These are phyloP conservation scores for Drosophila bifasciata DNA, from an alignment of 1,140 invertebrate genomes.

Conservation along the genomic window DNA sequence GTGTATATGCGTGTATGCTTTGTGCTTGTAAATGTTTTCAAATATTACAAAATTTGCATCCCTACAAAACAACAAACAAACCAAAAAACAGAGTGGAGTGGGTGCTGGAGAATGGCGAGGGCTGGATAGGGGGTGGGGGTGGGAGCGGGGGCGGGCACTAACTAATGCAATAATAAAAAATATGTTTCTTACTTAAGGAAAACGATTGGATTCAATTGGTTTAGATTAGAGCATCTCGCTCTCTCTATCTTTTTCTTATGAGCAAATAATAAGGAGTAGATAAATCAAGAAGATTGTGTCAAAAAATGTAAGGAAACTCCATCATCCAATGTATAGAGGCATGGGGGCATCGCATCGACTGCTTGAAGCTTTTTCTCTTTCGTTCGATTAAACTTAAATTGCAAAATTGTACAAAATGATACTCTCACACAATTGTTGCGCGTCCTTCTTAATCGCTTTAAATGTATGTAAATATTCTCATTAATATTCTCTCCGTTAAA, in stretches of 20 bases:
- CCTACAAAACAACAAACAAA: conserved; percentile 30
- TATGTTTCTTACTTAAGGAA: no score
- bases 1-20: conserved; percentile 60
- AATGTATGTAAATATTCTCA: conserved; percentile 29
- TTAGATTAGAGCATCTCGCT: no score
- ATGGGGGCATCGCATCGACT: conserved; percentile 38
- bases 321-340: conserved; percentile 33
- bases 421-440: conserved; percentile 60
- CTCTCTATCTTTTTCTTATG: no score
- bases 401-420: conserved; percentile 79
- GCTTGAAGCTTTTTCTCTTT: conserved; percentile 50
- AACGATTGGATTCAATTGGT: not conserved
- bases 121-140: not conserved
- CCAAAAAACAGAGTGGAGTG: conserved; percentile 4
- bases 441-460: conserved; percentile 22
- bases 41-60: conserved; percentile 42
- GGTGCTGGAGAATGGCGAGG: not conserved
- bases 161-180: not conserved
- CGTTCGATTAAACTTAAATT: conserved; percentile 65
- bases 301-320: conserved; percentile 7
- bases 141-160: no score
- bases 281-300: conserved; percentile 24
- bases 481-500: conserved; percentile 67
- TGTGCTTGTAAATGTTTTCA: conserved; percentile 67
- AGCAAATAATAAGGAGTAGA: conserved; percentile 14